Evolutionary conservation across 2,888 invertebrate species (phyloP), one percentile per base, ranked within the genome.

Genomic region (Loripinus fragilis): DNA sequence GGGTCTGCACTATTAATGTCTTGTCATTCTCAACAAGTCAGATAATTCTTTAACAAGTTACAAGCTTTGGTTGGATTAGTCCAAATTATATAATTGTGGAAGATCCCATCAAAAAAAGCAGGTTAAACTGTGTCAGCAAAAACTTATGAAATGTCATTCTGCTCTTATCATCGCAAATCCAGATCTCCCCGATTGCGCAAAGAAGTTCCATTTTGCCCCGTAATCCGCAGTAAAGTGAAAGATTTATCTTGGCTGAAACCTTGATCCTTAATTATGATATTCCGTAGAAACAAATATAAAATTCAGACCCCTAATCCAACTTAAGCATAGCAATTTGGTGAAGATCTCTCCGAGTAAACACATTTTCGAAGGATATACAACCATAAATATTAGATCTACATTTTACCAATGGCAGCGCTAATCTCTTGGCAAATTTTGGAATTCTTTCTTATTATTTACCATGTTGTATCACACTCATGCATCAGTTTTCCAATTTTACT

Each of bases 211-310:
- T 79, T 81, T 81, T 70, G 75, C 78, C n/a, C 84, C 60, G 64
- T 81, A 79, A 84, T 81, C 80, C 84, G 66, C 35, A 25, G 81
- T 73, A 84, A 84, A 84, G 84, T 81, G 81, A 78, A 81, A 77
- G 84, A 77, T 84, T 81, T 84, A 50, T 72, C 48, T 42, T 33
- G 66, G 55, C 50, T 74, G 71, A 72, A 79, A 77, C 72, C 55
- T 70, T 81, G 84, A 84, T 84, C 84, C 81, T 75, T 81, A 79
- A 84, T 84, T 84, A 84, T 84, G 84, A 84, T 84, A 84, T 84
- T 84, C 80, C 69, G 80, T 71, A 71, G 78, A 81, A 81, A 81
- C 84, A 81, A 81, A 84, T 84, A 81, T 76, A 77, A 80, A 81
- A 77, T 81, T 79, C 75, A 69, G 78, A 72, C 69, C 67, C 72